Evolutionary conservation across 1,140 invertebrate genomes (phyloP).

Genomic region (Dendroctonus ponderosae): DNA sequence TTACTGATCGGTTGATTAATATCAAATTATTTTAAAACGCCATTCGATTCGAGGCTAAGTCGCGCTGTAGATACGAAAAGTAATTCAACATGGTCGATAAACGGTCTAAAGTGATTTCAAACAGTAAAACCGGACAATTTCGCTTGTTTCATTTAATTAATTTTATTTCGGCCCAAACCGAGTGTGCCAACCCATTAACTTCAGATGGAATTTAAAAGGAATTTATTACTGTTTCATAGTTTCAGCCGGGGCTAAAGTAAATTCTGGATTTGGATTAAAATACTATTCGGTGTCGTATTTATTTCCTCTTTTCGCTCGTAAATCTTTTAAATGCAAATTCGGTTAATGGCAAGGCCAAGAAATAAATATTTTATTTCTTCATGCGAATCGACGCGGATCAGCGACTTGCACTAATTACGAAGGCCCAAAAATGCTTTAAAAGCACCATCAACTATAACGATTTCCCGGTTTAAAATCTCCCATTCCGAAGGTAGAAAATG

Average conservation of each 20-base stretch:
- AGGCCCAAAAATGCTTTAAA: too few species aligned
- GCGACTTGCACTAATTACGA: too few species aligned
- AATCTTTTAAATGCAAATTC: constrained; percentile 2
- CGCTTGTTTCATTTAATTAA: constrained; percentile 27
- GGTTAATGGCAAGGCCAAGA: neutral
- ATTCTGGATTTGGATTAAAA: constrained; percentile 23
- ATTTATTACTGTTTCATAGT: constrained; percentile 27
- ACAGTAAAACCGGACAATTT: constrained; percentile 14
- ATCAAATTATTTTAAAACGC: too few species aligned
- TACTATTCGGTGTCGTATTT: constrained; percentile 13
- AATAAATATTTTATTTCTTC: too few species aligned
- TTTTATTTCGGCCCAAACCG: constrained; percentile 16
- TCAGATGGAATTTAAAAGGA: constrained; percentile 23
- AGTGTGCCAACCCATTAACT: constrained; percentile 23
- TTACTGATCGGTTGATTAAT: too few species aligned
- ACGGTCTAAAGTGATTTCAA: constrained; percentile 8
- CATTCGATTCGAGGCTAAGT: too few species aligned
- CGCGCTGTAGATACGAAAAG: neutral
- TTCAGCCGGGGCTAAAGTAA: constrained; percentile 20
- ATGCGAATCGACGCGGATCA: too few species aligned
- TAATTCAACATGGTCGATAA: constrained; percentile 3
- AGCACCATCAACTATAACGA: too few species aligned
- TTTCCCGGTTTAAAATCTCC: too few species aligned
- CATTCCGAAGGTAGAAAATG: too few species aligned
- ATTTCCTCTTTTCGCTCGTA: neutral